A percentile compares a stretch with the other conserved stretches of the same genome.
phyloP scores from a whole-genome alignment of 2,888 invertebrate genomes.

The Pristionchus mayeri region DNA sequence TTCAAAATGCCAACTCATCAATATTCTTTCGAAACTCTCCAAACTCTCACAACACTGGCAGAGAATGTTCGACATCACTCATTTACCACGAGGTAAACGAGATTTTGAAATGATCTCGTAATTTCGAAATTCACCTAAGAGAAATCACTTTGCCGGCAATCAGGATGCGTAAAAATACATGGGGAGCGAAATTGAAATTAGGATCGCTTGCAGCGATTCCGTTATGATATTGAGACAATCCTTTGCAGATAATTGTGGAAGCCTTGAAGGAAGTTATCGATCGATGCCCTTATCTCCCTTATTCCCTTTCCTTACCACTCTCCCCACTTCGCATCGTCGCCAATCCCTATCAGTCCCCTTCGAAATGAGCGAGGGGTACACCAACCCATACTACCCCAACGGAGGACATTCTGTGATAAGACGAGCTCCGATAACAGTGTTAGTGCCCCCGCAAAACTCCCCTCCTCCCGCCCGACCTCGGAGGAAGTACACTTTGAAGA shows the following conservation, averaged over 20 bases:
- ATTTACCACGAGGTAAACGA: not conserved
- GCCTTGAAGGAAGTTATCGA: not conserved
- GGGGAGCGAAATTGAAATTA: too few relatives aligned
- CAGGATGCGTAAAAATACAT: too few relatives aligned
- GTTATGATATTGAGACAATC: not conserved
- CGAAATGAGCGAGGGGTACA: conserved; percentile 6
- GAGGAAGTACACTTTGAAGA: conserved; percentile 19
- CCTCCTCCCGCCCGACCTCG: not conserved
- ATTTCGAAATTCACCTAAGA: too few relatives aligned
- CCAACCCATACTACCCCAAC: not conserved
- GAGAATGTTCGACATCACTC: not conserved
- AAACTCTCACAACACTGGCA: not conserved
- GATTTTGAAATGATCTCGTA: not conserved
- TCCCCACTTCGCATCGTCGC: not conserved
- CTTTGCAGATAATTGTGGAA: not conserved
- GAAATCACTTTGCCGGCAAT: too few relatives aligned
- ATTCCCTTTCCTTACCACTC: too few relatives aligned
- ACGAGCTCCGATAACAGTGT: conserved; percentile 14
- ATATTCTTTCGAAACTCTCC: not conserved
- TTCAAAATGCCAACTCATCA: not conserved
- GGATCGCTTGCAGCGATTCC: too few relatives aligned
- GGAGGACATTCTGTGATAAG: not conserved
- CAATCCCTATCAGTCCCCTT: not conserved
- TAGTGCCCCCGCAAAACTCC: not conserved
- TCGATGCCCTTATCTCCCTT: conserved; percentile 4